A percentile compares a stretch with the other conserved stretches of the same genome.
Conservation (phyloP, 2,888 invertebrate species). For the Brachyopa scutellaris region DNA sequence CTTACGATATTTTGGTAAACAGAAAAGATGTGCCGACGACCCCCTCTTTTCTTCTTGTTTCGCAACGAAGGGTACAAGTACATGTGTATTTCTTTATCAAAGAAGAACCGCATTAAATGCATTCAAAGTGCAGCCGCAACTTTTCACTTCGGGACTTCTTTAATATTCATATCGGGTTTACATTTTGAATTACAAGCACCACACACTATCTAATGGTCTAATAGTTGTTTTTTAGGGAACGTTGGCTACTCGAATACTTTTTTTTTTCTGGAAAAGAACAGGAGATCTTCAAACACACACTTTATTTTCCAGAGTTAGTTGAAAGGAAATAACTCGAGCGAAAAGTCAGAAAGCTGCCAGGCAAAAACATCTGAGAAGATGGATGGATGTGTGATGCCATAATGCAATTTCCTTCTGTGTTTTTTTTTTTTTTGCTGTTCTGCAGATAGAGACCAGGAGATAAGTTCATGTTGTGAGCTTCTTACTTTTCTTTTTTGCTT, state of each 20-base stretch:
- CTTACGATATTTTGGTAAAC: constrained; percentile 57
- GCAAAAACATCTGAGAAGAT: constrained; percentile 40
- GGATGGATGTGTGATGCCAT: constrained; percentile 53
- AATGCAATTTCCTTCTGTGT: constrained; percentile 65
- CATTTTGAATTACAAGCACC: constrained; percentile 17
- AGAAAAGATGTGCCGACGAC: constrained; percentile 24
- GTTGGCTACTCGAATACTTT: neutral
- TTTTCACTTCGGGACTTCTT: constrained; percentile 37
- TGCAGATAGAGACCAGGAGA: constrained; percentile 27
- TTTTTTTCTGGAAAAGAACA: too few species aligned
- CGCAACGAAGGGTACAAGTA: neutral
- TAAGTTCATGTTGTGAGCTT: constrained; percentile 33
- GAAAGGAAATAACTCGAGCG: constrained; percentile 59
- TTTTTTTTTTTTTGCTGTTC: too few species aligned
- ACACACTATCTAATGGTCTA: neutral
- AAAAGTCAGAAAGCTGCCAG: constrained; percentile 47
- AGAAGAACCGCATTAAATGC: constrained; percentile 54
- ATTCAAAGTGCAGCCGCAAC: constrained; percentile 49
- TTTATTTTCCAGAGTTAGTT: constrained; percentile 14
- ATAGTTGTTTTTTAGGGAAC: neutral
- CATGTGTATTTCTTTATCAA: constrained; percentile 29
- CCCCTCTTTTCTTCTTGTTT: neutral
- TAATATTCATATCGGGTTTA: constrained; percentile 55
- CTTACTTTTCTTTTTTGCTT: neutral
- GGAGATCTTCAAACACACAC: too few species aligned